Percentiles rank a stretch among this genome's conserved stretches.
phyloP scores from a whole-genome alignment of 2,113 vertebrate species.

The Cyanoliseus patagonus region DNA sequence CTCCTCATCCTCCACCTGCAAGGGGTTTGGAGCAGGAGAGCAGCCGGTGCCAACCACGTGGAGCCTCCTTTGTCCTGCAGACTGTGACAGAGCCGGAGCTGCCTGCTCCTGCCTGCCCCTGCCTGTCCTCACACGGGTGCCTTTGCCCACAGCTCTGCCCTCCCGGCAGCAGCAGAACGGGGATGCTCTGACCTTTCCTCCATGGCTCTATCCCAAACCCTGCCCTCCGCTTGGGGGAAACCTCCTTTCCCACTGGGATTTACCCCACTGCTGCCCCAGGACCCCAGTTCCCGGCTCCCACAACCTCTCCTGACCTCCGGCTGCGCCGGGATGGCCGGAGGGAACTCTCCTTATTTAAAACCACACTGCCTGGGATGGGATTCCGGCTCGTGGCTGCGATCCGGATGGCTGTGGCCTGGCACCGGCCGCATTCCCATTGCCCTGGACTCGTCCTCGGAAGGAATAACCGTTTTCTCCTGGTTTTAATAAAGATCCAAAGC shows the following conservation, averaged over 20 bases:
- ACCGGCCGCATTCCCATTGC: neutral
- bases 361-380: neutral
- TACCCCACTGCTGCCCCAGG: neutral
- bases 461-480: constrained; percentile 3
- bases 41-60: constrained; percentile 20
- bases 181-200: neutral
- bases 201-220: neutral
- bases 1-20: neutral
- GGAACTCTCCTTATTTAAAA: neutral
- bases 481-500: constrained; percentile 75
- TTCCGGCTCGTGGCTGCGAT: neutral
- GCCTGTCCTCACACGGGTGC: neutral
- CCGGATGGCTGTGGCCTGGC: neutral
- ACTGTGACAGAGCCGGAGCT: neutral
- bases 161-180: neutral
- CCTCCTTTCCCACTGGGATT: neutral
- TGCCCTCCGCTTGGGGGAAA: neutral
- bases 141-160: neutral
- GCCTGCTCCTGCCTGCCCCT: neutral
- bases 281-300: neutral
- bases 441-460: constrained; percentile 7
- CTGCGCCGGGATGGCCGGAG: fast-evolving
- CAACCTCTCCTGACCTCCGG: neutral
- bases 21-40: neutral
- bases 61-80: neutral